These are phyloP conservation scores for Cynoglossus semilaevis DNA, from an alignment of 2,113 vertebrate species.

Conservation along the genomic window DNA sequence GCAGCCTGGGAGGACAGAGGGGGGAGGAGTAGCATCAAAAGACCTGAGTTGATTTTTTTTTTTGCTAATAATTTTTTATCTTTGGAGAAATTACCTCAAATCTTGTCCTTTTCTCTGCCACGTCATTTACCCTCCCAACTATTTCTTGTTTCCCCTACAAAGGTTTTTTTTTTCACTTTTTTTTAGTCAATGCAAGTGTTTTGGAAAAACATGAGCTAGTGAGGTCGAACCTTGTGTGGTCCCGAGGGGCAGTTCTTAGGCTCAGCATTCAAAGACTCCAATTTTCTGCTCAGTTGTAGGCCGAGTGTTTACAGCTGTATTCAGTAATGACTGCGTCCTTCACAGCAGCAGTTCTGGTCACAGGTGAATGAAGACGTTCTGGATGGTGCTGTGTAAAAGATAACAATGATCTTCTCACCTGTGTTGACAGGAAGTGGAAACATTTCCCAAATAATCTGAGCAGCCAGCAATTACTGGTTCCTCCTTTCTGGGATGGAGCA, in stretches of 20 bases:
- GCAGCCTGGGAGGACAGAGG: too few relatives aligned
- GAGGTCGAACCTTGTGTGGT: conserved; percentile 31
- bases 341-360: conserved; percentile 23
- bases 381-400: conserved; percentile 35
- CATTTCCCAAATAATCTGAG: too few relatives aligned
- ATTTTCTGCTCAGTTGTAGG: conserved; percentile 51
- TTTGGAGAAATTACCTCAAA: conserved; percentile 56
- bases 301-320: conserved; percentile 55
- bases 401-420: conserved; percentile 40
- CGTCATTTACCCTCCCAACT: conserved; percentile 24
- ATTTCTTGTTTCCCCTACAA: too few relatives aligned
- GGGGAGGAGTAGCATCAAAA: conserved; percentile 18
- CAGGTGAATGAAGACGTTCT: conserved; percentile 12
- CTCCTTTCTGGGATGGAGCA: conserved; percentile 28
- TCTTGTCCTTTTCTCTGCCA: conserved; percentile 39
- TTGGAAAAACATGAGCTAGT: conserved; percentile 64
- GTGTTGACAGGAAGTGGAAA: conserved; percentile 21
- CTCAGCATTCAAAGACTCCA: conserved; percentile 58
- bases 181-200: conserved; percentile 56
- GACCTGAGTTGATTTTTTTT: conserved; percentile 55
- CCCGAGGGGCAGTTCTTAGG: conserved; percentile 40
- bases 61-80: conserved; percentile 64
- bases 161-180: conserved; percentile 59
- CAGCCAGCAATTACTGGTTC: too few relatives aligned
- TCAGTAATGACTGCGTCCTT: conserved; percentile 38